Conservation (phyloP, 2,797 vertebrate genomes). For the Meriones psammophilus region DNA sequence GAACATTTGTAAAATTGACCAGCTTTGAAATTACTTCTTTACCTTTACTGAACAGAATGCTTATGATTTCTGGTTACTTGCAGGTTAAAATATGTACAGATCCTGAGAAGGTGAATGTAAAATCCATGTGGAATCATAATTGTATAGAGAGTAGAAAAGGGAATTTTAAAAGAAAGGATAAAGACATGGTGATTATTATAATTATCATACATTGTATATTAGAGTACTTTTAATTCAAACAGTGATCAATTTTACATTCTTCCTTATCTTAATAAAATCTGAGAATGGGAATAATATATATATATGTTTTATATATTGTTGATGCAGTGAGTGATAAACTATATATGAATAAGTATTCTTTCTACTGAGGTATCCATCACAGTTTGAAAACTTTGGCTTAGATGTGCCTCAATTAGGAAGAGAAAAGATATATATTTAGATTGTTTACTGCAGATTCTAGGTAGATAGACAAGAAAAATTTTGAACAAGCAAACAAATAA, state of each 20-base stretch:
- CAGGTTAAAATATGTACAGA: not conserved
- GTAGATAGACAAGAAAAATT: not conserved
- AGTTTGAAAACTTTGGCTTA: not conserved
- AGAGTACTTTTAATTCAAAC: not conserved
- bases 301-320: not conserved
- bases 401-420: not conserved
- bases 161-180: conserved; percentile 30
- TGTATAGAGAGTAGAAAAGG: not conserved
- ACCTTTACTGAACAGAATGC: not conserved
- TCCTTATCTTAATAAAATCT: not conserved
- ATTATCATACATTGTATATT: not conserved
- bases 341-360: not conserved
- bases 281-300: not conserved
- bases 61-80: not conserved
- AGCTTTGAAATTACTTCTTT: not conserved
- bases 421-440: not conserved
- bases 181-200: not conserved
- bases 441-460: not conserved
- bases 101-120: not conserved
- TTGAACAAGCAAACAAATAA: not conserved
- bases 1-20: not conserved
- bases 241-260: not conserved
- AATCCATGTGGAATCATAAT: not conserved
- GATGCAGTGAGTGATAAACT: not conserved
- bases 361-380: not conserved